phyloP scores from a whole-genome alignment of 2,797 vertebrate species.

The Arnoldichthys spilopterus region DNA sequence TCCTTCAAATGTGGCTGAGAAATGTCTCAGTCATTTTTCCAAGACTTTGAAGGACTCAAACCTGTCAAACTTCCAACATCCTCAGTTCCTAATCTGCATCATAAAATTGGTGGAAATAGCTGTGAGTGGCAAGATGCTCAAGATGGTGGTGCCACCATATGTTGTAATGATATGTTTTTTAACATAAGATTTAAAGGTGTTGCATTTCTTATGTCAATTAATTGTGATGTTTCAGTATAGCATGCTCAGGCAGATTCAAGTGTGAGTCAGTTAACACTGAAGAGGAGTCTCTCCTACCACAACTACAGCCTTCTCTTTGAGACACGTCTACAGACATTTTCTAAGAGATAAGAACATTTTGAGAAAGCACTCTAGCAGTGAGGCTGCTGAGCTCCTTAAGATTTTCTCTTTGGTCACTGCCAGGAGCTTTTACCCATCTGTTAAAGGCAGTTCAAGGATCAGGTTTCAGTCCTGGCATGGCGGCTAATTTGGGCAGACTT shows the following conservation, averaged over 20 bases:
- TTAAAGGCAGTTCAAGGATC: constrained; percentile 62
- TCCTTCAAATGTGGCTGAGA: too few relatives aligned
- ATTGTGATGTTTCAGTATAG: neutral
- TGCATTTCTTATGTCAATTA: neutral
- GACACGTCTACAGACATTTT: neutral
- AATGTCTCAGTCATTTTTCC: too few relatives aligned
- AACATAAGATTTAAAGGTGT: neutral
- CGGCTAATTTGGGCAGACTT: constrained; percentile 76
- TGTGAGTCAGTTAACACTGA: too few relatives aligned
- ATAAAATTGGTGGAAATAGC: neutral
- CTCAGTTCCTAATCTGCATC: too few relatives aligned
- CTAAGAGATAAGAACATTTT: neutral
- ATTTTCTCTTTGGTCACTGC: constrained; percentile 16
- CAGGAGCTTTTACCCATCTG: constrained; percentile 40
- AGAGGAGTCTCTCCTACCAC: neutral
- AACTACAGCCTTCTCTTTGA: neutral
- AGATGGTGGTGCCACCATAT: neutral
- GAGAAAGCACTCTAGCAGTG: constrained; percentile 1
- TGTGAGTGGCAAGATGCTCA: neutral
- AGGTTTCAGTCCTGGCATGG: constrained; percentile 64
- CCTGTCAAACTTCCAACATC: too few relatives aligned
- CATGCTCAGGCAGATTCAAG: too few relatives aligned
- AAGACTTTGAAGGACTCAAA: too few relatives aligned
- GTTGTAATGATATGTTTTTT: neutral
- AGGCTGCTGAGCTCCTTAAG: constrained; percentile 9